Evolutionary conservation across 2,113 vertebrate genomes (phyloP), one percentile per base, ranked within the genome.

Genomic region (Trachemys scripta): DNA sequence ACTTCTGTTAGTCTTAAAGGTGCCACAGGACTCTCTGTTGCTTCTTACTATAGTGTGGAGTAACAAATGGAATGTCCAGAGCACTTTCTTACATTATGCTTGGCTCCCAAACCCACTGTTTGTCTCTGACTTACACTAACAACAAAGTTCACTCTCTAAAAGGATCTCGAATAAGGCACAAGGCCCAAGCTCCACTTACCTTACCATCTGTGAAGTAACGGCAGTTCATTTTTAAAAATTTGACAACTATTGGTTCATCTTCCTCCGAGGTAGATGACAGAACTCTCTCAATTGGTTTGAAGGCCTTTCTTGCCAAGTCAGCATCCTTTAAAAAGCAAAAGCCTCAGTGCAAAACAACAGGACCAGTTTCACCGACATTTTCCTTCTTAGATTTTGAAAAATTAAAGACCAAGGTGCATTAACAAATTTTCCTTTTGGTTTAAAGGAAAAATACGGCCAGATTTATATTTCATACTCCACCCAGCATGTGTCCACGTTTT

Each of bases 191-290:
- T 83, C 11, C 45, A 95, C 98, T 75, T 97, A 99, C 99, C 99
- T 99, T 99, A 92, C 99, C 99, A 85, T 99, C 99, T 1, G 99
- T 99, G 98, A 99, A 99, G 94, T 99, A 99, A 59, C 99, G 99
- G 98, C 99, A 99, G 97, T 99, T 99, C 99, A 99, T 99, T 98
- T 99, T 99, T 94, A 99, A 98, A 97, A 99, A 99, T 96, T 99
- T 99, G 72, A 99, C 99, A 2, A 99, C 99, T 8, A 98, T 97
- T 1, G 99, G 99, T 91, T 99, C 99, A 69, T 99, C 98, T 78
- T 99, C 98, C 97, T 99, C 99, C 2, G 99, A 99, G 79, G 98
- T 98, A 5, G 99, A 99, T 5, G 99, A 99, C n/a, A 99, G 97
- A 72, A 99, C 98, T 76, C 99, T 98, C 17, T 98, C 98, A 49